phyloP scores from a whole-genome alignment of 2,888 invertebrate species.

The Rotaria sp. region DNA sequence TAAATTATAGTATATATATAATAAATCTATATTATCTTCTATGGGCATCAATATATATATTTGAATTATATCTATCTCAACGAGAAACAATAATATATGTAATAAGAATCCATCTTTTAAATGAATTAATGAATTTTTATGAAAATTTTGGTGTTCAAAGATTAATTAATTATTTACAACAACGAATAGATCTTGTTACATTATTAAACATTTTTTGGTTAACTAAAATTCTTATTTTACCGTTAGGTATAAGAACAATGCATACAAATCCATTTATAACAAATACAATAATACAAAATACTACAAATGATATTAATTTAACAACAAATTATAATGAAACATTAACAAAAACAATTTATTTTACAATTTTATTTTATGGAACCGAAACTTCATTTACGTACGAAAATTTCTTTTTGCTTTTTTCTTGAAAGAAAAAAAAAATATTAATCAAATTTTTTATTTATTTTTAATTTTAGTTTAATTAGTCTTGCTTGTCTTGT shows the following conservation, averaged over 20 bases:
- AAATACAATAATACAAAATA: background rate
- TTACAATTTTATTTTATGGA: slow-evolving; percentile 15
- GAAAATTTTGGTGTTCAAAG: background rate
- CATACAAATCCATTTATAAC: background rate
- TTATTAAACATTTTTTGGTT: background rate
- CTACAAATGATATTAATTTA: background rate
- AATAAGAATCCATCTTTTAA: background rate
- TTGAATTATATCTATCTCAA: background rate
- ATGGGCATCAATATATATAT: background rate
- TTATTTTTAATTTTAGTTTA: background rate
- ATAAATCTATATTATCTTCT: background rate
- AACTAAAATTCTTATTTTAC: background rate
- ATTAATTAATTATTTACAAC: background rate
- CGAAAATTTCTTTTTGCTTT: background rate
- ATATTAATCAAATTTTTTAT: too few relatives aligned
- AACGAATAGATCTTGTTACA: background rate
- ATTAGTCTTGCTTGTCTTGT: background rate
- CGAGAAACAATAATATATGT: background rate
- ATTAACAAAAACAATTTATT: slow-evolving; percentile 2
- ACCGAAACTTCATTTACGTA: slow-evolving; percentile 20
- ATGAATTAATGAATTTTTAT: background rate
- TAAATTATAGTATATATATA: background rate
- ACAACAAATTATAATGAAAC: background rate
- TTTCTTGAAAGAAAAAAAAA: too few relatives aligned
- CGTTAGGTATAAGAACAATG: background rate